A percentile compares a stretch with the other conserved stretches of the same genome.
Conservation (phyloP, 2,888 invertebrate species). For the Phanerotoma sp. region DNA sequence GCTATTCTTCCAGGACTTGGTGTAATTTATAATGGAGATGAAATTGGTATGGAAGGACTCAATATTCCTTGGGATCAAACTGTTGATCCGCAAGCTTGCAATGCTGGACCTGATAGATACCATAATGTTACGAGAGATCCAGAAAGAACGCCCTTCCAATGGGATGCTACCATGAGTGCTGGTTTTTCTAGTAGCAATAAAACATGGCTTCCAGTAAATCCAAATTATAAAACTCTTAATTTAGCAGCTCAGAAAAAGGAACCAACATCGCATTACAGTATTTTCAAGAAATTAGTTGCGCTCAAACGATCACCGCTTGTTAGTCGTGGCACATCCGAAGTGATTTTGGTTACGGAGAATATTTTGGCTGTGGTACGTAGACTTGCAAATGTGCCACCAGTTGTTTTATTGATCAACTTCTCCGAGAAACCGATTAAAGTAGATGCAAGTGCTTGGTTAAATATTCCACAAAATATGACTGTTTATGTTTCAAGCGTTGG, state of each 20-base stretch:
- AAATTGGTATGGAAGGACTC: slow-evolving; percentile 74
- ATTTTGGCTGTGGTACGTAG: slow-evolving; percentile 36
- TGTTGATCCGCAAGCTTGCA: slow-evolving; percentile 66
- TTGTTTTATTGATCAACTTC: slow-evolving; percentile 37
- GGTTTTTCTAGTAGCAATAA: slow-evolving; percentile 63
- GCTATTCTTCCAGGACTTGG: slow-evolving; percentile 67
- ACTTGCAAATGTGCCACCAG: slow-evolving; percentile 13
- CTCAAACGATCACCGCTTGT: slow-evolving; percentile 59
- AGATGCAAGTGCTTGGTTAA: slow-evolving; percentile 35
- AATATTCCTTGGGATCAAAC: slow-evolving; percentile 66
- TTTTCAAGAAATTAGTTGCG: slow-evolving; percentile 56
- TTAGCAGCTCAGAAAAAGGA: slow-evolving; percentile 60
- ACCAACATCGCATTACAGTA: slow-evolving; percentile 58
- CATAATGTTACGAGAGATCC: slow-evolving; percentile 48
- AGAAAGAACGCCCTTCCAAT: slow-evolving; percentile 67
- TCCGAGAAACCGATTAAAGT: slow-evolving; percentile 22
- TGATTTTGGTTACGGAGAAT: slow-evolving; percentile 36
- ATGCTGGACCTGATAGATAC: slow-evolving; percentile 64
- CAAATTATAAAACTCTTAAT: slow-evolving; percentile 65
- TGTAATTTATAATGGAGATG: slow-evolving; percentile 78
- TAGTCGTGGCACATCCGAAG: slow-evolving; percentile 54
- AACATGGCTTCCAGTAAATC: slow-evolving; percentile 71
- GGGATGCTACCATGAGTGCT: slow-evolving; percentile 62
- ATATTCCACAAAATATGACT: slow-evolving; percentile 33
- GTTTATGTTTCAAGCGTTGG: slow-evolving; percentile 36